Conservation (phyloP, 1,140 invertebrate species). For the Tribolium madens region DNA sequence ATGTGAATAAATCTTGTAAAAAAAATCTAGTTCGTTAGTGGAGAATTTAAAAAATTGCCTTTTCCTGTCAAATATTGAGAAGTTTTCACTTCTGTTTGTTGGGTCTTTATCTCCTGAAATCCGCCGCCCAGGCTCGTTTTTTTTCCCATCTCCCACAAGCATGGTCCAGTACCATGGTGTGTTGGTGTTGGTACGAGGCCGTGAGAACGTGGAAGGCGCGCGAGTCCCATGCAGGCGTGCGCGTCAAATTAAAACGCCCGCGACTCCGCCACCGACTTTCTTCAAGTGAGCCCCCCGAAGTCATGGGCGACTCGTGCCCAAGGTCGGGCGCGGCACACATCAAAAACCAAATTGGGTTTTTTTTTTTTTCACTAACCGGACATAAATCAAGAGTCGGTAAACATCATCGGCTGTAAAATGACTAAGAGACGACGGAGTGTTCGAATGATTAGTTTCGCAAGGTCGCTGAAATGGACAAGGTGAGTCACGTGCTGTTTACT, state of each 20-base stretch:
- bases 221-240: constrained; percentile 54
- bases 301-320: neutral
- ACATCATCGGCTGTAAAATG: constrained; percentile 3
- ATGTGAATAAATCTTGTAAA: neutral
- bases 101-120: too few relatives aligned
- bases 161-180: constrained; percentile 37
- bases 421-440: neutral
- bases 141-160: too few relatives aligned
- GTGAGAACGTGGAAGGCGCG: constrained; percentile 56
- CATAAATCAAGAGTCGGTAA: constrained; percentile 10
- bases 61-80: too few relatives aligned
- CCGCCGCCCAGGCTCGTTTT: too few relatives aligned
- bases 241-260: constrained; percentile 45
- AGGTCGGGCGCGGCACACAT: neutral
- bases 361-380: neutral
- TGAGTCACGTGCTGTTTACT: constrained; percentile 8
- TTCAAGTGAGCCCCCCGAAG: neutral
- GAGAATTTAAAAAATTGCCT: too few relatives aligned
- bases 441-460: constrained; percentile 19
- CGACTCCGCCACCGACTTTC: constrained; percentile 41
- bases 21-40: too few relatives aligned
- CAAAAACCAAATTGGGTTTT: neutral
- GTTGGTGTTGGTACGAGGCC: constrained; percentile 55
- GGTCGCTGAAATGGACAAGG: constrained; percentile 8
- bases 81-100: too few relatives aligned